phyloP scores from a whole-genome alignment of 2,113 vertebrate species.

The Cacatua alba region DNA sequence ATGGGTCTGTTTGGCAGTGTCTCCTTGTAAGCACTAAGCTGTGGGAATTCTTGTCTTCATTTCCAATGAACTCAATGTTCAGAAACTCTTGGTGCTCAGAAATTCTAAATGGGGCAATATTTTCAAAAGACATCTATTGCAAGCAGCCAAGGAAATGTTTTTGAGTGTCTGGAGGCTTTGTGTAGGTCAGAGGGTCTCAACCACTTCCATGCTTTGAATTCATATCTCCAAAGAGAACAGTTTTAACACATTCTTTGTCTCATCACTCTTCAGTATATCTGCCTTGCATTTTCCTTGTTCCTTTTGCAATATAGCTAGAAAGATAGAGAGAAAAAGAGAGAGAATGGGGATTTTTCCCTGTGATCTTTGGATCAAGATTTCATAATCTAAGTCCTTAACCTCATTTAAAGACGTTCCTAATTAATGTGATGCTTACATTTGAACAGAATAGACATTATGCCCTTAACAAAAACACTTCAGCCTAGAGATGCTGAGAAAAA shows the following conservation, averaged over 20 bases:
- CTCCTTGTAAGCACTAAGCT: neutral
- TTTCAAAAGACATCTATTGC: neutral
- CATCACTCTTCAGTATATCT: neutral
- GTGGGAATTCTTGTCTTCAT: neutral
- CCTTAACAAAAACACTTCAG: neutral
- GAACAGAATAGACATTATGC: neutral
- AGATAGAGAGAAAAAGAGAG: neutral
- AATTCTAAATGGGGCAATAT: neutral
- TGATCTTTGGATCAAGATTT: neutral
- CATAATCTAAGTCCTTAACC: neutral
- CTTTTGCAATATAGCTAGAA: neutral
- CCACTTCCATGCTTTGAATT: neutral
- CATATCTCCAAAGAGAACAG: neutral
- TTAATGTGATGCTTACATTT: neutral
- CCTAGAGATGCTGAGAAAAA: neutral
- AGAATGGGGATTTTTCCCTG: neutral
- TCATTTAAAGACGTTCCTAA: neutral
- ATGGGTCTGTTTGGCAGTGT: neutral
- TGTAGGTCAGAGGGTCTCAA: neutral
- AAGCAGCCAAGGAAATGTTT: neutral
- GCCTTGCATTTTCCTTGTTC: neutral
- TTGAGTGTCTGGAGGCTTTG: neutral
- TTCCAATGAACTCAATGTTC: neutral
- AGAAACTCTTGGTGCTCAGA: neutral
- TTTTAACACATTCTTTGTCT: neutral